Evolutionary conservation across 1,140 invertebrate genomes (phyloP).

Genomic region (Eufriesea mexicana): DNA sequence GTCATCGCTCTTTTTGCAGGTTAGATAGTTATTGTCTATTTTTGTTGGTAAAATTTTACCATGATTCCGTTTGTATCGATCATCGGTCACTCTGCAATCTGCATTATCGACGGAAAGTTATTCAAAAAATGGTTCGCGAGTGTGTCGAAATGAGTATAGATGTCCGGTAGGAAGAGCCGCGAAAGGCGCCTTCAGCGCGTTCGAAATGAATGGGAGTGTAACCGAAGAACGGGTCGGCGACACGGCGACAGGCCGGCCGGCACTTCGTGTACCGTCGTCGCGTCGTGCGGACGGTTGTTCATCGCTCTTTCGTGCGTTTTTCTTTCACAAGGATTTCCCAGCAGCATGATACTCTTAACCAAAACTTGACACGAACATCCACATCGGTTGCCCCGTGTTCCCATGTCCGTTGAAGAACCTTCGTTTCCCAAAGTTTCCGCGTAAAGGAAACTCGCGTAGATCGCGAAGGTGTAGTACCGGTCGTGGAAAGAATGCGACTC

Average conservation of each 20-base stretch:
- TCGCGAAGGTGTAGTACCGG: not conserved
- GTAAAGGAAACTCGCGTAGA: not conserved
- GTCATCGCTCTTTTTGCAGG: no score
- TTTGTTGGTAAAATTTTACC: no score
- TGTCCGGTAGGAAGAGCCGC: not conserved
- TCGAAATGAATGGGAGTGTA: conserved; percentile 56
- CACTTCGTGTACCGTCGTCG: conserved; percentile 73
- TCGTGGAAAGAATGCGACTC: not conserved
- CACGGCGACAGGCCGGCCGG: conserved; percentile 60
- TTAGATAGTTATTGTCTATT: no score
- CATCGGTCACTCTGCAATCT: no score
- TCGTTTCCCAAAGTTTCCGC: no score
- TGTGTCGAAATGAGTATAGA: not conserved
- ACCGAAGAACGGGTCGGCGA: conserved; percentile 32
- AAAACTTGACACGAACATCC: not conserved
- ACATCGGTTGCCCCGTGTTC: not conserved
- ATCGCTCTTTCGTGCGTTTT: not conserved
- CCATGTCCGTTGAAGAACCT: no score
- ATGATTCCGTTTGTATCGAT: no score
- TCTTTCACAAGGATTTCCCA: not conserved
- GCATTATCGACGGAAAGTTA: not conserved
- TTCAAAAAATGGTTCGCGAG: not conserved
- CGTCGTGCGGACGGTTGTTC: conserved; percentile 55
- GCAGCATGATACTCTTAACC: not conserved
- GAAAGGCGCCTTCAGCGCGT: conserved; percentile 19